A percentile compares a stretch with the other conserved stretches of the same genome.
These are phyloP conservation scores for Leptogaster cylindrica DNA, from an alignment of 2,888 invertebrate species.

Conservation along the genomic window DNA sequence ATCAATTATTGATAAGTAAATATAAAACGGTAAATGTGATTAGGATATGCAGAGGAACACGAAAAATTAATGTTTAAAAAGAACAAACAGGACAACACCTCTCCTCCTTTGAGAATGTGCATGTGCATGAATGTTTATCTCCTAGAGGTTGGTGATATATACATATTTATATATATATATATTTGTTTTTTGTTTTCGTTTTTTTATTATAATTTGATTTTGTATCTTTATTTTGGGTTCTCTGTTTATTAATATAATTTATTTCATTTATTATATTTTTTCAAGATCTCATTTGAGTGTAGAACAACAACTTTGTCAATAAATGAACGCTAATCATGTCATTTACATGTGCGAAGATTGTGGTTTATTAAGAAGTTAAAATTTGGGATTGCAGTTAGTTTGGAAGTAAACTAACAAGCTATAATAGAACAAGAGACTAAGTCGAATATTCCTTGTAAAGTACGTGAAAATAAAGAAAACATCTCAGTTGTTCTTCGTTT, in stretches of 20 bases:
- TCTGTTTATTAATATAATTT: conserved; percentile 40
- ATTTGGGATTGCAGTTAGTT: too few species aligned
- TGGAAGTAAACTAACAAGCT: not conserved
- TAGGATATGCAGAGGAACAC: conserved; percentile 46
- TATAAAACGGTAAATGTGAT: conserved; percentile 7
- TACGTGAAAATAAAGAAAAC: conserved; percentile 30
- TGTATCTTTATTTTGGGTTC: conserved; percentile 32
- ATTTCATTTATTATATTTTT: conserved; percentile 37
- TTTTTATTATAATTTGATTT: conserved; percentile 22
- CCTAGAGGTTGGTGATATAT: conserved; percentile 41
- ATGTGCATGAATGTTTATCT: conserved; percentile 50
- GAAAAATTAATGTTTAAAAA: conserved; percentile 41
- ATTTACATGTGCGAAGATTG: too few species aligned
- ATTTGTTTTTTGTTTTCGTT: conserved; percentile 29
- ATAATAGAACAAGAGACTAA: not conserved
- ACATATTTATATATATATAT: too few species aligned
- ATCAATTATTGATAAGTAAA: conserved; percentile 19
- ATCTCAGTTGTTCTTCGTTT: conserved; percentile 50
- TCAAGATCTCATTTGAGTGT: conserved; percentile 30
- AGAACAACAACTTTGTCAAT: conserved; percentile 8
- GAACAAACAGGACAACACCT: conserved; percentile 60
- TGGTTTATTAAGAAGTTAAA: too few species aligned
- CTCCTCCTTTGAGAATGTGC: conserved; percentile 56
- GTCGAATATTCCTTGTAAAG: conserved; percentile 6
- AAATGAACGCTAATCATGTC: too few species aligned